Base-by-base conservation (phyloP, 1,140 invertebrate genomes). In the Brachionus koreanus region DNA sequence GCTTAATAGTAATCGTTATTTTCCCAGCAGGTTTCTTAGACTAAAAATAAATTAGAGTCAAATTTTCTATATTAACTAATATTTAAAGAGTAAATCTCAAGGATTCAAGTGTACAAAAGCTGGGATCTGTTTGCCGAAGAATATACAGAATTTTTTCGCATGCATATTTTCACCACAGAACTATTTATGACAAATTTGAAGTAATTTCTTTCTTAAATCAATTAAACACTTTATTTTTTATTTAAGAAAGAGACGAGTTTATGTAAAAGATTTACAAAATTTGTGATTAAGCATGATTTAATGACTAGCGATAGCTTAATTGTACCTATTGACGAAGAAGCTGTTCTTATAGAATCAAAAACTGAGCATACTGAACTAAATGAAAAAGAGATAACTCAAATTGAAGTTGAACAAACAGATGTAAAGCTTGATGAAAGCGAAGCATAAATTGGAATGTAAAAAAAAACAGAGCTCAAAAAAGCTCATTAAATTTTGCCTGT, bases 101-200 rank as follows among this genome's bases (percentile, higher is more conserved):
- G 88, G 97, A 99, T 87, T 96, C 97, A 19, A 98, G 96, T 16
- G 95, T 99, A 74, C 93, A 95, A 29, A 99, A 99, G 89, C 89
- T 99, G 83, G 97, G 97, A 83, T 99, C 97, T 25, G 96, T 99
- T 4, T 99, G 97, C 89, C 91, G 98, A 84, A 91, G 98, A 86
- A 96, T 99, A 0, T 99, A 99, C 87, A 92, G 98, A 90, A 99
- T 99, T 86, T 99, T 99, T 89, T 98, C 97, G 35, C 98, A 99
- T 90, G 97, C 98, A 33, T 99, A 97, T 88, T 99, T 96, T 87
- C 97, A 99, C 90, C 98, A 99, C 89, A 91, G 94, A 85, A 91
- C 92, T 84, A 93, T 99, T 87, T 99, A 98, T 90, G 96, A 99
- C 90, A 94, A 95, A 85, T 99, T 98, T 91, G 97, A 99, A 89